Percentiles rank a stretch among this genome's conserved stretches.
Conservation (phyloP, 1,140 invertebrate genomes). For the Phymastichus coffea region DNA sequence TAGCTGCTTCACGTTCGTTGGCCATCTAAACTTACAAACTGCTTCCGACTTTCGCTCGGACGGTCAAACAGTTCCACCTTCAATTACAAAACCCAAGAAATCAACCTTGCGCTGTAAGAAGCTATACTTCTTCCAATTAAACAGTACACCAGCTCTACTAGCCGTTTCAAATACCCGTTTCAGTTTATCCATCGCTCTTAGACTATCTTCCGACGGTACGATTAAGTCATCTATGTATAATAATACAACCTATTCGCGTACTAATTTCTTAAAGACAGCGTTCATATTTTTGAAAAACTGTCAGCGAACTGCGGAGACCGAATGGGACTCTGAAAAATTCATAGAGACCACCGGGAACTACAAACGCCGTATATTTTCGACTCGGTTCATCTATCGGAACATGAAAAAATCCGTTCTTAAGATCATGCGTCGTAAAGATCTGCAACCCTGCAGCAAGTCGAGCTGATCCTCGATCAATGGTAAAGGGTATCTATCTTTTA, state of each 20-base stretch:
- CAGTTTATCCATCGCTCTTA: not conserved
- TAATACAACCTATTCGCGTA: not conserved
- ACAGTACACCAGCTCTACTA: not conserved
- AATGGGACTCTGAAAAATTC: slow-evolving; percentile 5
- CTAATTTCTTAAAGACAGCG: slow-evolving; percentile 5
- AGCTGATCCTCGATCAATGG: not conserved
- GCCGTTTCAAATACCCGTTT: not conserved
- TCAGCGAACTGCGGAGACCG: slow-evolving; percentile 5
- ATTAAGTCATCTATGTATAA: slow-evolving; percentile 24
- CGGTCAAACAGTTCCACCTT: not conserved
- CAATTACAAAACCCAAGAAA: slow-evolving; percentile 7
- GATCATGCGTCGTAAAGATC: slow-evolving; percentile 39
- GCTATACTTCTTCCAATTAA: slow-evolving; percentile 25
- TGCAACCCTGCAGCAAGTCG: not conserved
- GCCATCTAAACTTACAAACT: not conserved
- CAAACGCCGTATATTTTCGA: slow-evolving; percentile 40
- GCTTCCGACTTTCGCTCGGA: not conserved
- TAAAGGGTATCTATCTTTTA: not conserved
- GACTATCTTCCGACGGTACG: not conserved
- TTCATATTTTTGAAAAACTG: slow-evolving; percentile 12
- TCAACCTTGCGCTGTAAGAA: not conserved
- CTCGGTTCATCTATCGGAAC: slow-evolving; percentile 34
- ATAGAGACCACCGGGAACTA: slow-evolving; percentile 25
- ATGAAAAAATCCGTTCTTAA: slow-evolving; percentile 47
- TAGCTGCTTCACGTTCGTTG: not conserved